Evolutionary conservation across 2,797 vertebrate genomes (phyloP).

Genomic region (Pseudochaenichthys georgianus): DNA sequence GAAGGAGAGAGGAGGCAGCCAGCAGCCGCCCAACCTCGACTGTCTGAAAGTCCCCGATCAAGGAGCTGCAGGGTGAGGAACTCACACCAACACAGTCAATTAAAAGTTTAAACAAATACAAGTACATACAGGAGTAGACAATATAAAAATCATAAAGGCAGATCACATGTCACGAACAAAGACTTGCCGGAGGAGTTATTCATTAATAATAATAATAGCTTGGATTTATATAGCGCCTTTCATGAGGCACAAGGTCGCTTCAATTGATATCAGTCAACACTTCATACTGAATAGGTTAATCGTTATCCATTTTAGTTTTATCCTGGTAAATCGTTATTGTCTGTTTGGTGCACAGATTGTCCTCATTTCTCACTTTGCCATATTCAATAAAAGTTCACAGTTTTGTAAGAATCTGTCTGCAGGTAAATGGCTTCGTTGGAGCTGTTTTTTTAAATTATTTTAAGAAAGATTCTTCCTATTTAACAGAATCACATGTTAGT

Average conservation of each 20-base stretch:
- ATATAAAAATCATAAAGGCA: not conserved
- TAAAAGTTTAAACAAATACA: not conserved
- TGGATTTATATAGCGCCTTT: too few relatives aligned
- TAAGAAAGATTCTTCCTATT: not conserved
- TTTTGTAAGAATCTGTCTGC: not conserved
- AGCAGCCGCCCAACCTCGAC: conserved; percentile 89
- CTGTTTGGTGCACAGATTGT: not conserved
- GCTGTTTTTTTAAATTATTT: not conserved
- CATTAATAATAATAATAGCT: too few relatives aligned
- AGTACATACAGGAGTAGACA: not conserved
- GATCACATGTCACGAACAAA: not conserved
- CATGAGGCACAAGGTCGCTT: too few relatives aligned
- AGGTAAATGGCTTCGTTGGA: not conserved
- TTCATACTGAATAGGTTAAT: not conserved
- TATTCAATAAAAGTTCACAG: not conserved
- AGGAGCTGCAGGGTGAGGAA: conserved; percentile 95
- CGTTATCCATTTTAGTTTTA: not conserved
- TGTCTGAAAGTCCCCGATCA: conserved; percentile 96
- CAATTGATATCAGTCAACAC: not conserved
- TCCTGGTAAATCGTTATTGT: not conserved
- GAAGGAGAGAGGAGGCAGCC: conserved; percentile 79
- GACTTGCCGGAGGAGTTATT: too few relatives aligned
- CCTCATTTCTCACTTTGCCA: not conserved
- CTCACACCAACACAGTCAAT: conserved; percentile 10
- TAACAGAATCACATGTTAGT: not conserved